Percentiles rank a stretch among this genome's conserved stretches.
Evolutionary conservation across 2,888 invertebrate genomes (phyloP).

Genomic region (Pyrocoelia pectoralis): DNA sequence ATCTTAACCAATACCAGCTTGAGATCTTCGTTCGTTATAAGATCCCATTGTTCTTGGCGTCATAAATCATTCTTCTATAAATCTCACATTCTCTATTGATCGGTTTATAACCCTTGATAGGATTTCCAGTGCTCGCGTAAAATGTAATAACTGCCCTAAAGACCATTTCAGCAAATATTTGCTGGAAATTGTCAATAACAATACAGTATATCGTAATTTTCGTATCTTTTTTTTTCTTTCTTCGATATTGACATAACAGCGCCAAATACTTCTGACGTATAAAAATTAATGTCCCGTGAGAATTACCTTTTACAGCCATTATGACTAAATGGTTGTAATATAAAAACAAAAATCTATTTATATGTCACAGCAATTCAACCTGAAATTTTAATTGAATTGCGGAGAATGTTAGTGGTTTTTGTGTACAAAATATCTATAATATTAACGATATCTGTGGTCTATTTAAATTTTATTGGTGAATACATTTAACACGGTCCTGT

Average conservation of each 20-base stretch:
- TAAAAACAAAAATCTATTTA: not conserved
- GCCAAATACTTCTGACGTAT: conserved; percentile 14
- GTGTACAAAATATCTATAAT: too few relatives aligned
- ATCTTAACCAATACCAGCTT: conserved; percentile 29
- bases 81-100: conserved; percentile 50
- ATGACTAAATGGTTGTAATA: not conserved
- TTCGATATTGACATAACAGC: conserved; percentile 17
- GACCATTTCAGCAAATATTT: conserved; percentile 46
- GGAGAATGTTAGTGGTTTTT: too few relatives aligned
- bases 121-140: conserved; percentile 44
- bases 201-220: conserved; percentile 25
- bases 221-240: conserved; percentile 14
- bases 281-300: conserved; percentile 14
- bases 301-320: conserved; percentile 7
- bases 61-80: conserved; percentile 52
- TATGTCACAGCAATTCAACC: not conserved
- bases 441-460: not conserved
- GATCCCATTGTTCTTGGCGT: conserved; percentile 44
- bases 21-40: conserved; percentile 30
- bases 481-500: not conserved
- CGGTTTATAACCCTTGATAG: conserved; percentile 48
- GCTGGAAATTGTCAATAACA: conserved; percentile 32
- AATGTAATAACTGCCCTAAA: conserved; percentile 47
- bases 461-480: not conserved
- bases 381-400: too few relatives aligned